These are phyloP conservation scores for Hybos culiciformis DNA, from an alignment of 2,888 invertebrate genomes.

Conservation along the genomic window DNA sequence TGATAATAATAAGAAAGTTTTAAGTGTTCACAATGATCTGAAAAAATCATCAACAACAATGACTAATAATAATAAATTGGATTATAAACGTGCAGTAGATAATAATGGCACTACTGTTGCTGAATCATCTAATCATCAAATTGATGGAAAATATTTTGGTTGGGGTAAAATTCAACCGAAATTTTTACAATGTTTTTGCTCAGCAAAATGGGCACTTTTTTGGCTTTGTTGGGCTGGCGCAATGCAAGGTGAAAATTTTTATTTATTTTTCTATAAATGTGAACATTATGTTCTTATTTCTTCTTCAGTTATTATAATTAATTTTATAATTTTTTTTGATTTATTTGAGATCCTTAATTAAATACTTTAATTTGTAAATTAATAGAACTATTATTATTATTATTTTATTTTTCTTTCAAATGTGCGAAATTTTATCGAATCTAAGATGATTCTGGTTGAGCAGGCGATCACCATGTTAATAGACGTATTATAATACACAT, in stretches of 20 bases:
- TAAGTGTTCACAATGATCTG: slow-evolving; percentile 18
- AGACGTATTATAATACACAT: no score
- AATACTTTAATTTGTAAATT: no score
- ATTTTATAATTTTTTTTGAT: no score
- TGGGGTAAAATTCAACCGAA: slow-evolving; percentile 51
- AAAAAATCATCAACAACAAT: slow-evolving; percentile 2
- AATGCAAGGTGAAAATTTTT: slow-evolving; percentile 56
- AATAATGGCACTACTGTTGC: not conserved
- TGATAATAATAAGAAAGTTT: slow-evolving; percentile 8
- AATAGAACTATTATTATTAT: no score
- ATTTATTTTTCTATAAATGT: not conserved
- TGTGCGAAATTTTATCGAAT: no score
- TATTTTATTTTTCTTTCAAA: no score
- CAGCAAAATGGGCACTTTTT: slow-evolving; percentile 65
- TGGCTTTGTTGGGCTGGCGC: slow-evolving; percentile 71
- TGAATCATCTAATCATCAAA: not conserved
- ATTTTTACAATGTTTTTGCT: slow-evolving; percentile 54
- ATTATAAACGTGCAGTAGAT: not conserved
- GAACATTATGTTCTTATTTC: no score
- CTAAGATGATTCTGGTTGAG: no score
- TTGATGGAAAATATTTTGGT: slow-evolving; percentile 39
- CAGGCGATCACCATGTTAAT: no score
- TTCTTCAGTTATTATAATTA: no score
- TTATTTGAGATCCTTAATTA: no score
- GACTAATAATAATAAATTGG: not conserved